A percentile compares a stretch with the other conserved stretches of the same genome.
Conservation (phyloP, 2,113 vertebrate species). For the Nannospalax galili region DNA sequence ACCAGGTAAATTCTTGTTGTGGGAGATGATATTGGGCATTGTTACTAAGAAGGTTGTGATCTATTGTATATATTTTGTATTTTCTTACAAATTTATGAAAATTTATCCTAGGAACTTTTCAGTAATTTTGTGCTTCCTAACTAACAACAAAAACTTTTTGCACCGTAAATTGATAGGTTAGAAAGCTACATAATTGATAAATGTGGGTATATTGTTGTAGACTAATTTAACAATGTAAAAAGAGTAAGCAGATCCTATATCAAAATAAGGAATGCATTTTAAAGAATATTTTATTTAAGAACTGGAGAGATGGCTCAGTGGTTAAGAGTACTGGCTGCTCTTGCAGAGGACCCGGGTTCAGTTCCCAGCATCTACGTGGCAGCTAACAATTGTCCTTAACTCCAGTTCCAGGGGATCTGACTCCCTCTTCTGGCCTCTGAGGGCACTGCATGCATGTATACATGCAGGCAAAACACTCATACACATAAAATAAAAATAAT, state of each 20-base stretch:
- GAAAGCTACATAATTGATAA: background rate
- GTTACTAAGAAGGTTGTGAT: slow-evolving; percentile 31
- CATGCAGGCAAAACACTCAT: too few relatives aligned
- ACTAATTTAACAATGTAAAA: background rate
- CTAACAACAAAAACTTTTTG: slow-evolving; percentile 23
- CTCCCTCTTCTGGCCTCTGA: too few relatives aligned
- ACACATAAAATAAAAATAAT: too few relatives aligned
- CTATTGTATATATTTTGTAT: slow-evolving; percentile 28
- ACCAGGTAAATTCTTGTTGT: slow-evolving; percentile 87
- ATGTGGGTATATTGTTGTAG: background rate
- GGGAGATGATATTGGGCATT: slow-evolving; percentile 35
- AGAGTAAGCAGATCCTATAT: background rate
- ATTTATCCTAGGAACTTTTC: slow-evolving; percentile 3
- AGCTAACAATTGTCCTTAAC: too few relatives aligned
- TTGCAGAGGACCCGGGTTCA: too few relatives aligned
- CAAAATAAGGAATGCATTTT: background rate
- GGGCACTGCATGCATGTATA: too few relatives aligned
- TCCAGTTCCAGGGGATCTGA: too few relatives aligned
- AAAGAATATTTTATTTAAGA: background rate
- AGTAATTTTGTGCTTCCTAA: slow-evolving; percentile 31
- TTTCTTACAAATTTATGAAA: slow-evolving; percentile 31
- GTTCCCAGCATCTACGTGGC: too few relatives aligned
- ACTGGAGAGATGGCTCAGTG: too few relatives aligned
- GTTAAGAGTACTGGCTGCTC: background rate
- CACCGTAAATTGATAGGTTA: background rate